phyloP scores from a whole-genome alignment of 2,797 vertebrate genomes.

The Gallinago stenura region DNA sequence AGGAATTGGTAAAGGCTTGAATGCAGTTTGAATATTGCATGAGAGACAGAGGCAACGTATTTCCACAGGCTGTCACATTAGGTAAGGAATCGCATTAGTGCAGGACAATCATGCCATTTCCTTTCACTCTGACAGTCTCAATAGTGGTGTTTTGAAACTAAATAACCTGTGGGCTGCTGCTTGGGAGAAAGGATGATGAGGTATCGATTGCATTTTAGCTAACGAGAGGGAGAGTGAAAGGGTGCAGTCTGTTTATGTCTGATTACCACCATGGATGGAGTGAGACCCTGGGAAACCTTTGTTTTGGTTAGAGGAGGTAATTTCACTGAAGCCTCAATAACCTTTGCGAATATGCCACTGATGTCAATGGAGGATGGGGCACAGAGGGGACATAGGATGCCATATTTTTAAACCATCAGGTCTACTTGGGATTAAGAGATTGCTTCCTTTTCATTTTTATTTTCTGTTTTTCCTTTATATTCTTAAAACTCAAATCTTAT shows the following conservation, averaged over 20 bases:
- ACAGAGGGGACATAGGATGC: not conserved
- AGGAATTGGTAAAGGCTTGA: not conserved
- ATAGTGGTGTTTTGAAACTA: not conserved
- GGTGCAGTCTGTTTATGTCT: not conserved
- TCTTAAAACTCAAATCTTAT: not conserved
- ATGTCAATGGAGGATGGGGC: not conserved
- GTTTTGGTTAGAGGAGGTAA: not conserved
- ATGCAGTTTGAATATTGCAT: not conserved
- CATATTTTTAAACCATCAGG: not conserved
- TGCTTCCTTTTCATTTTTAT: not conserved
- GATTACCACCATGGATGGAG: not conserved
- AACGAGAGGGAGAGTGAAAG: not conserved
- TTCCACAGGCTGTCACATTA: not conserved
- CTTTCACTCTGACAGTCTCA: not conserved
- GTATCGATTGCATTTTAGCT: slow-evolving; percentile 43
- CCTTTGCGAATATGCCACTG: not conserved
- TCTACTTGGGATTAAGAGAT: not conserved
- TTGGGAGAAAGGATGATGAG: not conserved
- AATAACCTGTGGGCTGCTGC: not conserved
- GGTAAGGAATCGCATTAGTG: not conserved
- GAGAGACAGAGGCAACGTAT: not conserved
- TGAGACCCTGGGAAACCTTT: not conserved
- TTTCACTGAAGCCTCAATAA: not conserved
- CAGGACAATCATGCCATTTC: not conserved
- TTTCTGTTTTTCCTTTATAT: not conserved